These are phyloP conservation scores for Allacma fusca DNA, from an alignment of 2,888 invertebrate species.

Conservation along the genomic window DNA sequence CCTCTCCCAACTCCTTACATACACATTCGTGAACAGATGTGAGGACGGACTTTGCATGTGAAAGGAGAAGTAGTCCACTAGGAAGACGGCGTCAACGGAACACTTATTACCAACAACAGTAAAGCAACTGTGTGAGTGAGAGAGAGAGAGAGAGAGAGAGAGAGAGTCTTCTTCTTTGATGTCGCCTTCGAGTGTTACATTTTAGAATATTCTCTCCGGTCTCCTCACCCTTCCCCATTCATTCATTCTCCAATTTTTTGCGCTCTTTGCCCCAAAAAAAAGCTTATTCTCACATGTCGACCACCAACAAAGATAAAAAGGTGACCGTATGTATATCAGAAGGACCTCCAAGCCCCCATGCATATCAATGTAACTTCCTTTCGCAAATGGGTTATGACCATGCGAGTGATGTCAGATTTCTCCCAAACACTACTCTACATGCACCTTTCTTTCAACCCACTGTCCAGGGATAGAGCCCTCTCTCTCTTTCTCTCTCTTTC, in stretches of 20 bases:
- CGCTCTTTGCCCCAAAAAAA: conserved; percentile 16
- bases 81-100: conserved; percentile 29
- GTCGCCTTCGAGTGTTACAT: conserved; percentile 20
- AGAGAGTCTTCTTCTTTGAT: conserved; percentile 28
- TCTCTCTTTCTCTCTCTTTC: no score
- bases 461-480: no score
- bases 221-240: not conserved
- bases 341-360: not conserved
- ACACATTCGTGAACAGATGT: not conserved
- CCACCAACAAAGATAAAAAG: conserved; percentile 3
- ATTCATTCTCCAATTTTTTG: not conserved
- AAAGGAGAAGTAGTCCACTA: conserved; percentile 1
- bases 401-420: not conserved
- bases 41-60: conserved; percentile 32
- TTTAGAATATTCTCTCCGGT: conserved; percentile 9
- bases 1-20: not conserved
- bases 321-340: not conserved
- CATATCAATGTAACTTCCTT: not conserved
- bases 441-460: not conserved
- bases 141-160: not conserved
- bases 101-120: conserved; percentile 14
- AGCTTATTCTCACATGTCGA: conserved; percentile 1
- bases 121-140: not conserved
- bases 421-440: not conserved
- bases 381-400: conserved; percentile 4